Percentiles rank a stretch among this genome's conserved stretches.
These are phyloP conservation scores for Polyodon spathula DNA, from an alignment of 2,113 vertebrate species.

Conservation along the genomic window DNA sequence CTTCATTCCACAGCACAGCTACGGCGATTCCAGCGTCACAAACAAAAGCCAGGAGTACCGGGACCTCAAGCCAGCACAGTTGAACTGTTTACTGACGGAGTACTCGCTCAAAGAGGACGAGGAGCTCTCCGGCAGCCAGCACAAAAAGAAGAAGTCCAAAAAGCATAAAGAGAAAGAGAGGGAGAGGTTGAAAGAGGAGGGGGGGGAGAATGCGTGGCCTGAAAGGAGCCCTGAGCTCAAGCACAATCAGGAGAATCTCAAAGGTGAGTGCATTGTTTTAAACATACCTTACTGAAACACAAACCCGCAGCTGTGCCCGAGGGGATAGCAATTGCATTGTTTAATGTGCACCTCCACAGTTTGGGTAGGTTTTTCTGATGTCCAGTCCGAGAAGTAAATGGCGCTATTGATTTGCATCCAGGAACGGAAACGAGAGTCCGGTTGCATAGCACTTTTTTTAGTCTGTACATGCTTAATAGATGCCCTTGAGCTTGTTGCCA, in stretches of 20 bases:
- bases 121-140: conserved; percentile 40
- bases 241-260: conserved; percentile 46
- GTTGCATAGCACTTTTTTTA: too few species aligned
- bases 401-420: too few species aligned
- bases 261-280: conserved; percentile 58
- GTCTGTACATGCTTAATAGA: too few species aligned
- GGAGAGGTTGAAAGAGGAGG: conserved; percentile 47
- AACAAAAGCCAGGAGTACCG: conserved; percentile 38
- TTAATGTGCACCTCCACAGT: too few species aligned
- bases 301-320: too few species aligned
- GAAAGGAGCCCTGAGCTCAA: conserved; percentile 49
- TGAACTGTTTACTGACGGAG: conserved; percentile 33
- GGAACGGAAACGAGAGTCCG: too few species aligned
- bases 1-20: conserved; percentile 43
- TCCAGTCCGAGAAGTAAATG: too few species aligned
- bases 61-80: conserved; percentile 20
- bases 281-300: too few species aligned
- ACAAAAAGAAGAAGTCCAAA: conserved; percentile 59
- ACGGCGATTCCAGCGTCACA: conserved; percentile 21
- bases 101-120: conserved; percentile 37
- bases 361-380: too few species aligned
- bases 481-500: too few species aligned
- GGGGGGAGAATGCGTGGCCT: conserved; percentile 43
- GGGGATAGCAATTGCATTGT: too few species aligned
- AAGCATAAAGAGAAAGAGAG: conserved; percentile 61